Percentiles rank a stretch among this genome's conserved stretches.
phyloP scores from a whole-genome alignment of 2,888 invertebrate species.

The Yponomeuta cagnagella region DNA sequence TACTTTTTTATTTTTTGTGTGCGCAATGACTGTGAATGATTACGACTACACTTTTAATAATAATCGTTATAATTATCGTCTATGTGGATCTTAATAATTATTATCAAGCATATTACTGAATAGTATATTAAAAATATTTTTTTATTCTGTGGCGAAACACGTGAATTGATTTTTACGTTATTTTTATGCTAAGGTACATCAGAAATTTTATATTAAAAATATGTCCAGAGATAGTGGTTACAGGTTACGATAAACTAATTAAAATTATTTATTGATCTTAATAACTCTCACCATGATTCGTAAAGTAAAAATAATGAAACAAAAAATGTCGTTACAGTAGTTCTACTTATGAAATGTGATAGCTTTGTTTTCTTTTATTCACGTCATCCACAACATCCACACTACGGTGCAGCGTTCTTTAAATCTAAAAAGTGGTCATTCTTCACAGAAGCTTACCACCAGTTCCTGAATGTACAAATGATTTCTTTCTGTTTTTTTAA shows the following conservation, averaged over 20 bases:
- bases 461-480: neutral
- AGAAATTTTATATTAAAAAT: too few species aligned
- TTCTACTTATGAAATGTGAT: neutral
- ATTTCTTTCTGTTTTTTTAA: neutral
- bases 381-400: neutral
- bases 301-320: too few species aligned
- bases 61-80: neutral
- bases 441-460: neutral
- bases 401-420: neutral
- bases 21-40: slow-evolving; percentile 57
- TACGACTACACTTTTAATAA: slow-evolving; percentile 29
- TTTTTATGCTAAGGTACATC: too few species aligned
- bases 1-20: slow-evolving; percentile 38
- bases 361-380: neutral
- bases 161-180: too few species aligned
- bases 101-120: neutral
- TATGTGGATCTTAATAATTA: neutral
- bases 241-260: too few species aligned
- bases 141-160: neutral
- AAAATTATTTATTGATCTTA: too few species aligned
- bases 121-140: neutral
- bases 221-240: too few species aligned
- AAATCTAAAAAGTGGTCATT: slow-evolving; percentile 11
- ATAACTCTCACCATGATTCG: too few species aligned
- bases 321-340: neutral